Evolutionary conservation across 2,113 vertebrate genomes (phyloP), one percentile per base, ranked within the genome.

Genomic region (Myiopsitta monachus): DNA sequence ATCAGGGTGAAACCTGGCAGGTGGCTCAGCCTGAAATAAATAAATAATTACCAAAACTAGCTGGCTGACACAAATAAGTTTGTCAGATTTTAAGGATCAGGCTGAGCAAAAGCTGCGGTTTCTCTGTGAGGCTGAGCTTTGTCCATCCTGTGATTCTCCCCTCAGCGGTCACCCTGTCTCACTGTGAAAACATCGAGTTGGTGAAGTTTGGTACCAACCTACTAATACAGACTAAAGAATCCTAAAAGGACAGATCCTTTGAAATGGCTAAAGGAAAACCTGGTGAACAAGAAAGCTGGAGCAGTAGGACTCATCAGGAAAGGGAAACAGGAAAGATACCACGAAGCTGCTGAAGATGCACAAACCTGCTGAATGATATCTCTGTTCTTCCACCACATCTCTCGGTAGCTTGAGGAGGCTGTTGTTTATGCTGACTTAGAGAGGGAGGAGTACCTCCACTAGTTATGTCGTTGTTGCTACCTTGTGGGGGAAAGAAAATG

Each of bases 101-200:
- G 4, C 11, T 72, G 31, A 89, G n/a, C 36, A 54, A 67, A 72
- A 30, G 47, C 55, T 76, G 39, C 24, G 31, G 14, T n/a, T 83
- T 54, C 46, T 49, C 31, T 2, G 2, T 41, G 28, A 61, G 26
- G 11, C 36, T 0, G 1, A 62, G 55, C 26, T 75, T 63, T 82
- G 30, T 46, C 33, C 0, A 0, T 62, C 10, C 46, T 11, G 14
- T 36, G 39, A 39, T 55, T n/a, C 7, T 76, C 6, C 18, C 21
- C 15, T 46, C 47, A 27, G 26, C 1, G 0, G 12, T n/a, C 39
- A 21, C 61, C 4, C 1, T 63, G 22, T n/a, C 41, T 81, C 14
- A 31, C 10, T 0, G 0, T 44, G 43, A 54, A 78, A 61, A 28
- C 3, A 7, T 10, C 14, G 44, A 23, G 18, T 39, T 68, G 18